Conservation (phyloP, 2,888 invertebrate genomes). For the Ormyrus pomaceus region DNA sequence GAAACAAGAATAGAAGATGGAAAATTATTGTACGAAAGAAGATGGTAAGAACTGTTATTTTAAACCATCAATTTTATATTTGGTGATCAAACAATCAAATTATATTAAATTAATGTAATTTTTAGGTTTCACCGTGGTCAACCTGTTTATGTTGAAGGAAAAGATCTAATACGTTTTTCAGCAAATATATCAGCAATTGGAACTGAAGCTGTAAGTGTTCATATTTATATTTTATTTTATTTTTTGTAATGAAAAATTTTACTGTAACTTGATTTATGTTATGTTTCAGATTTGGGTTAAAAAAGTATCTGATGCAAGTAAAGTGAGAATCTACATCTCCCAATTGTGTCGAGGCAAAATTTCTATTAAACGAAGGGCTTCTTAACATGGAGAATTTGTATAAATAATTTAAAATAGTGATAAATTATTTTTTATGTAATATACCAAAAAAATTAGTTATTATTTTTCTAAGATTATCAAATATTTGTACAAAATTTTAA, state of each 20-base stretch:
- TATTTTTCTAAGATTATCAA: neutral
- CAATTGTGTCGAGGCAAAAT: conserved; percentile 93
- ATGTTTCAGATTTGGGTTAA: conserved; percentile 91
- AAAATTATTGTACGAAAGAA: conserved; percentile 92
- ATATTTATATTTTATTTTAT: conserved; percentile 14
- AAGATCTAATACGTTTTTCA: conserved; percentile 89
- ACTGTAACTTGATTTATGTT: neutral
- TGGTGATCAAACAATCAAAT: neutral
- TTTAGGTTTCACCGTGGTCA: conserved; percentile 92
- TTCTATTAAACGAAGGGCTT: conserved; percentile 90
- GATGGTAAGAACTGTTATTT: conserved; percentile 81
- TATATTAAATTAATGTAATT: conserved; percentile 40
- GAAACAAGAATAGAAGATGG: conserved; percentile 97
- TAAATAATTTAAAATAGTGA: conserved; percentile 3
- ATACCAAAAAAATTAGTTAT: neutral
- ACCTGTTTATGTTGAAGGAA: conserved; percentile 92
- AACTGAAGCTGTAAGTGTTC: conserved; percentile 86
- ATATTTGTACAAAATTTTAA: too few relatives aligned
- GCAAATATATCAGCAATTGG: conserved; percentile 95
- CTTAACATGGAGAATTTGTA: conserved; percentile 74
- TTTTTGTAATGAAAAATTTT: neutral
- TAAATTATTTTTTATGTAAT: neutral
- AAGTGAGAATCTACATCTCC: conserved; percentile 89
- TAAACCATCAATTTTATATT: neutral
- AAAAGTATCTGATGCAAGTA: conserved; percentile 86